These are phyloP conservation scores for Cephus nigrinus DNA, from an alignment of 2,888 invertebrate species.

Conservation along the genomic window DNA sequence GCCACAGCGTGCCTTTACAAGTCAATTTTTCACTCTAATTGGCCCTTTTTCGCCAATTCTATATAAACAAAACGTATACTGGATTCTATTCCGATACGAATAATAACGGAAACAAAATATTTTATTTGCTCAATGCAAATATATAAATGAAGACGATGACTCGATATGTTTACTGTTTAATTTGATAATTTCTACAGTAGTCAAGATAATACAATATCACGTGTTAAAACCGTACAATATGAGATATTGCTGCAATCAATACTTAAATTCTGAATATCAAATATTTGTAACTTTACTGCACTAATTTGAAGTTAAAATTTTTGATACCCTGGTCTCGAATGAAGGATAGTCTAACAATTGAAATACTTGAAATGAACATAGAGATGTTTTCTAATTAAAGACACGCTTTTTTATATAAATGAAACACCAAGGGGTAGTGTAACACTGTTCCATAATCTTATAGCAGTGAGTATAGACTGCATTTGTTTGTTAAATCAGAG, in stretches of 20 bases:
- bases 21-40: not conserved
- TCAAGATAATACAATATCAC: not conserved
- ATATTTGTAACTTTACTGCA: not conserved
- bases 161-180: not conserved
- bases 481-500: slow-evolving; percentile 15
- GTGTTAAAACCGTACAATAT: not conserved
- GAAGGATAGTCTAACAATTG: not conserved
- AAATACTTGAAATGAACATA: not conserved
- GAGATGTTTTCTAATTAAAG: not conserved
- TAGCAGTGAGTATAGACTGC: not conserved
- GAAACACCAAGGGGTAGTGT: not conserved
- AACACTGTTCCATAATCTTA: slow-evolving; percentile 2
- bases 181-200: not conserved
- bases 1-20: not conserved
- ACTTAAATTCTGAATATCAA: not conserved
- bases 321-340: not conserved
- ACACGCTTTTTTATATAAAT: not conserved
- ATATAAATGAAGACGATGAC: not conserved
- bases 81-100: not conserved
- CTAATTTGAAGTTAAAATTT: not conserved
- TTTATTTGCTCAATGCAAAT: not conserved
- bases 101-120: not conserved
- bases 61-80: not conserved
- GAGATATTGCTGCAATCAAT: not conserved
- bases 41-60: not conserved